Percentiles rank a stretch among this genome's conserved stretches.
These are phyloP conservation scores for Acanthosepion esculentum DNA, from an alignment of 2,888 invertebrate genomes.

Conservation along the genomic window DNA sequence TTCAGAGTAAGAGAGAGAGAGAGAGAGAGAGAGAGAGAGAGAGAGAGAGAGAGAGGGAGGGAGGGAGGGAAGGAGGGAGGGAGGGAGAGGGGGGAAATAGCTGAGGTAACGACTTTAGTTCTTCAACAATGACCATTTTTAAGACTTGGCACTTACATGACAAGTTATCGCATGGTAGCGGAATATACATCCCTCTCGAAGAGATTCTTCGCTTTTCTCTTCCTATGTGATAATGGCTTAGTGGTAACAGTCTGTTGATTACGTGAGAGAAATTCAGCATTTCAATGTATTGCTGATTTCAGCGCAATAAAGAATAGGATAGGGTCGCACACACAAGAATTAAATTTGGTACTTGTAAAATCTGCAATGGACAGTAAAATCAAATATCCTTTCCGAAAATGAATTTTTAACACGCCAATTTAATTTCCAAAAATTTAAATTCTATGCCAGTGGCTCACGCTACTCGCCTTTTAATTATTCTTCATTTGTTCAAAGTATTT, in stretches of 20 bases:
- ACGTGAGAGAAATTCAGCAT: neutral
- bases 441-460: too few relatives aligned
- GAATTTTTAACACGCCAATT: too few relatives aligned
- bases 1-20: neutral
- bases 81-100: neutral
- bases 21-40: neutral
- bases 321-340: neutral
- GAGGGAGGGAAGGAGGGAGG: neutral
- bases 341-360: too few relatives aligned
- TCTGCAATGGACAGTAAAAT: neutral
- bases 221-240: neutral
- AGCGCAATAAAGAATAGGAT: neutral
- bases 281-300: neutral
- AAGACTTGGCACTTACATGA: slow-evolving; percentile 22
- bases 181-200: neutral
- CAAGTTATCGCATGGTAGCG: slow-evolving; percentile 11
- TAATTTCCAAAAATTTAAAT: too few relatives aligned
- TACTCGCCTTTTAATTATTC: too few relatives aligned
- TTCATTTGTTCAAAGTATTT: too few relatives aligned
- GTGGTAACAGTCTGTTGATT: neutral
- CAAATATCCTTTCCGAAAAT: neutral
- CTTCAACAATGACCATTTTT: slow-evolving; percentile 1
- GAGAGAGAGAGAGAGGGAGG: neutral
- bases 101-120: neutral
- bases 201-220: neutral